A percentile compares a stretch with the other conserved stretches of the same genome.
phyloP scores from a whole-genome alignment of 2,888 invertebrate genomes.

The Eilema sororculum region DNA sequence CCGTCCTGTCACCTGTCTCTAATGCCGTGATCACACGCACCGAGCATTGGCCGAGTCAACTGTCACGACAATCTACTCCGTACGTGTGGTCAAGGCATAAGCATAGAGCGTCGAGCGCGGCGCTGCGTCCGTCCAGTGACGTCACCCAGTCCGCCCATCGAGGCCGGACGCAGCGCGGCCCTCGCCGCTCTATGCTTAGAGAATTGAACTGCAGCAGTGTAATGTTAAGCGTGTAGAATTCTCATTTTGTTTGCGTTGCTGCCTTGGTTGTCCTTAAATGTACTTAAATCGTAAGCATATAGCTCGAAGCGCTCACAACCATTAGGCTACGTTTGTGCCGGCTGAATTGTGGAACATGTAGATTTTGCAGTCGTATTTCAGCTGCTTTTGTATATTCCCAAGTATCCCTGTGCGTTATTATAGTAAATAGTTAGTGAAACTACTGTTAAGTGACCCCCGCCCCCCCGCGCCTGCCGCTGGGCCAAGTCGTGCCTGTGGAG shows the following conservation, averaged over 20 bases:
- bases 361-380: not conserved
- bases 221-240: constrained; percentile 48
- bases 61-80: too few relatives aligned
- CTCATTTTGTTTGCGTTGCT: constrained; percentile 53
- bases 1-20: constrained; percentile 54
- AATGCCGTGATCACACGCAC: too few relatives aligned
- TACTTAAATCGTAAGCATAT: not conserved
- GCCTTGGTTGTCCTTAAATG: constrained; percentile 30
- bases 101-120: too few relatives aligned
- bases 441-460: not conserved
- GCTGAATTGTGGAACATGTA: not conserved
- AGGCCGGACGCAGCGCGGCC: too few relatives aligned
- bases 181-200: too few relatives aligned
- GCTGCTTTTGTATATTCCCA: not conserved
- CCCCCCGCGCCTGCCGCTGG: not conserved
- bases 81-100: too few relatives aligned
- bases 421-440: not conserved
- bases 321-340: not conserved
- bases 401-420: not conserved
- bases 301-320: not conserved
- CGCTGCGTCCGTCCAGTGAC: too few relatives aligned
- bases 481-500: not conserved
- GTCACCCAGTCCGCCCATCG: too few relatives aligned
- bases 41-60: too few relatives aligned
- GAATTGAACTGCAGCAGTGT: constrained; percentile 28